Conservation (phyloP, 2,888 invertebrate species). For the Quadriops clusia region DNA sequence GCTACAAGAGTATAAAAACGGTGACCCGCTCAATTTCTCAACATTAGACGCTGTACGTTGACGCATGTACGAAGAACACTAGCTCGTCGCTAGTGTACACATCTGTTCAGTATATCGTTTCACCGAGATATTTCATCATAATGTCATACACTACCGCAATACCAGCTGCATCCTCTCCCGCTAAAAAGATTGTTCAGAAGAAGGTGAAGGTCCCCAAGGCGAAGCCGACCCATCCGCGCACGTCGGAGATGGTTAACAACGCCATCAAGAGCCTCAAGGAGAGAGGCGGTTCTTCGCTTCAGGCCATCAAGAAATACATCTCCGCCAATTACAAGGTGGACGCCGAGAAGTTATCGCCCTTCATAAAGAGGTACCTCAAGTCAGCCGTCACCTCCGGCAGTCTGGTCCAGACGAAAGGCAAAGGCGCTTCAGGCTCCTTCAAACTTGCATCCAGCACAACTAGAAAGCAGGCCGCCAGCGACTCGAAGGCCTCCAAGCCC, state of each 20-base stretch:
- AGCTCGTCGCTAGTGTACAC: too few relatives aligned
- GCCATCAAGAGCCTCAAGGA: conserved; percentile 44
- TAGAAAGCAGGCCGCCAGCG: too few relatives aligned
- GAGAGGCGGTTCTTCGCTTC: conserved; percentile 44
- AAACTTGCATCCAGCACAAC: conserved; percentile 35
- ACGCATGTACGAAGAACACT: too few relatives aligned
- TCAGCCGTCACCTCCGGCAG: conserved; percentile 42
- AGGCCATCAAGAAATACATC: conserved; percentile 53
- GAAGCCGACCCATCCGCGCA: conserved; percentile 42
- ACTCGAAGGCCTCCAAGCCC: conserved; percentile 11
- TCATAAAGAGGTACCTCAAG: conserved; percentile 49
- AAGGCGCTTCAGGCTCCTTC: conserved; percentile 42
- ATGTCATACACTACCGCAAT: too few relatives aligned
- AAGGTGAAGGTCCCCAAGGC: too few relatives aligned
- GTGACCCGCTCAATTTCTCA: too few relatives aligned
- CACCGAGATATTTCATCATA: too few relatives aligned
- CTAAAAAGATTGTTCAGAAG: too few relatives aligned
- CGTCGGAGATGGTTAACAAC: conserved; percentile 44
- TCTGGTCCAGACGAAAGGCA: conserved; percentile 45
- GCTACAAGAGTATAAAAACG: too few relatives aligned
- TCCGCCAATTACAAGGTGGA: conserved; percentile 47
- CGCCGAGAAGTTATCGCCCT: conserved; percentile 43
- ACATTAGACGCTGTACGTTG: too few relatives aligned
- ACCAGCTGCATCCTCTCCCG: too few relatives aligned
- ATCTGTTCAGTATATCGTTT: too few relatives aligned